Base-by-base conservation (phyloP, 2,113 vertebrate genomes). In the Paedocypris sp. region DNA sequence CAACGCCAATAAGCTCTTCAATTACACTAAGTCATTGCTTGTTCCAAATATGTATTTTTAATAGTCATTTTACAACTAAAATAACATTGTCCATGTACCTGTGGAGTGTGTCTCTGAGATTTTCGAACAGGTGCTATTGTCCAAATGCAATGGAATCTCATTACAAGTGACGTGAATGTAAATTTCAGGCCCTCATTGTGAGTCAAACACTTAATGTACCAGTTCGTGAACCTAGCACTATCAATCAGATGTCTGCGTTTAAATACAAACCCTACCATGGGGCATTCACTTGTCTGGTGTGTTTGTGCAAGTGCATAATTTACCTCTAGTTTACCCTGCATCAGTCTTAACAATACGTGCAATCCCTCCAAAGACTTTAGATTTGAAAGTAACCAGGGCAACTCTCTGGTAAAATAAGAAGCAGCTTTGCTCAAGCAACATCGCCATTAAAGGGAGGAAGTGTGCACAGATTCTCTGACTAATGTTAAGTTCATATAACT, bases 221-320 rank as follows among this genome's bases (percentile, higher is more conserved):
- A 70, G 69, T 71, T 70, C 62, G 72, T 75, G 77, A 65, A 76
- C 77, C 75, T 73, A 56, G 56, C 71, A 72, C 81, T 75, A 86
- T 85, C 82, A 83, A 83, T 84, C 82, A 82, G 69, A 73, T 68
- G 77, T 63, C 70, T 62, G 25, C 46, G 59, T 62, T 60, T 73
- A 71, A 73, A 77, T 68, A 62, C 70, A 53, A 63, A 62, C 60
- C 65, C 65, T 61, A 60, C 47, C 8, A 75, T 69, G 63, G 75
- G 79, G 77, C 64, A 76, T 85, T 85, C 77, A 82, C 76, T 73
- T 82, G 82, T 82, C 78, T 66, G 16, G 60, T 20, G 63, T 85
- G 74, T 86, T 86, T 84, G 79, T 81, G 79, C 75, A 78, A 75
- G 65, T 72, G 71, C 60, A 79, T 85, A 85, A 86, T 80, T 85